phyloP scores from a whole-genome alignment of 2,797 vertebrate species.

The Centroberyx gerrardi region DNA sequence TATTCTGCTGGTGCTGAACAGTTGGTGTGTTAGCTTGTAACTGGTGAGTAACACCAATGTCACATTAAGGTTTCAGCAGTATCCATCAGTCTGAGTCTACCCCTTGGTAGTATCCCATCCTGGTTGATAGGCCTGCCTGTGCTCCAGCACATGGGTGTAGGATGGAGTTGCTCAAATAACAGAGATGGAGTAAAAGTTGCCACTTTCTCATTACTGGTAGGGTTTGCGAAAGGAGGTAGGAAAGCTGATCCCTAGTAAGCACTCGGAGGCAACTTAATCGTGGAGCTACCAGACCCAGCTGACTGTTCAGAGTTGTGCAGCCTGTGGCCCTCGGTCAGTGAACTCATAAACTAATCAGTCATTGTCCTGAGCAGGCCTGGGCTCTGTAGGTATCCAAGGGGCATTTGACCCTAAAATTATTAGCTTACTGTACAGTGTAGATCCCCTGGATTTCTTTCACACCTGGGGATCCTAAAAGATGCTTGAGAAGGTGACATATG shows the following conservation, averaged over 20 bases:
- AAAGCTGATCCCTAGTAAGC: slow-evolving; percentile 17
- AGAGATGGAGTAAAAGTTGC: no score
- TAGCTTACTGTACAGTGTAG: neutral
- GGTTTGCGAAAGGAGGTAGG: neutral
- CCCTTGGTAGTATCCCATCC: neutral
- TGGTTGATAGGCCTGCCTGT: neutral
- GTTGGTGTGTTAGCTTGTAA: no score
- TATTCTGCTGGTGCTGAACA: no score
- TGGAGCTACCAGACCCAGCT: neutral
- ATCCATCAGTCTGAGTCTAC: neutral
- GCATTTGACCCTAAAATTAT: neutral
- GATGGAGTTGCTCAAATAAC: no score
- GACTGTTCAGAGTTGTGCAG: no score
- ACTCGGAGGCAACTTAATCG: slow-evolving; percentile 4
- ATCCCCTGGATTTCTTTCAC: no score
- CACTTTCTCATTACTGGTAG: neutral
- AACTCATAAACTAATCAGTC: no score
- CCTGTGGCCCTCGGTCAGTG: no score
- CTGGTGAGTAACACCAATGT: no score
- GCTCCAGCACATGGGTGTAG: no score
- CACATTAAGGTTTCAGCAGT: neutral
- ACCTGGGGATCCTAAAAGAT: no score
- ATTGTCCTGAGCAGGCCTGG: neutral
- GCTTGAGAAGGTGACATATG: no score
- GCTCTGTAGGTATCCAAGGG: neutral